These are phyloP conservation scores for Plebejus argus DNA, from an alignment of 2,888 invertebrate species.

Conservation along the genomic window DNA sequence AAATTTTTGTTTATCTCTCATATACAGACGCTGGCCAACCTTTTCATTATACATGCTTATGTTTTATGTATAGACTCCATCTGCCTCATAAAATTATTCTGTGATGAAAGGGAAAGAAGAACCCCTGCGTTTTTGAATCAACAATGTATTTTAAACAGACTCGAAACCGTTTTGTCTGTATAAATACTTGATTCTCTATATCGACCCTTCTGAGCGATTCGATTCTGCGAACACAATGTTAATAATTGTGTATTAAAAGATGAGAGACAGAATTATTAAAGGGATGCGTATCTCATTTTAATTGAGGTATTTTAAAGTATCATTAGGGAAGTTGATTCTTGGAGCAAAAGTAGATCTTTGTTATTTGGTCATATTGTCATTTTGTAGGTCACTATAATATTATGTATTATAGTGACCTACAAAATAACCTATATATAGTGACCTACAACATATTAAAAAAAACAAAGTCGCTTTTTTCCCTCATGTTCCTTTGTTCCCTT, in stretches of 20 bases:
- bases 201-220: neutral
- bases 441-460: no score
- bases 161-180: constrained; percentile 1
- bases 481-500: no score
- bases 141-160: neutral
- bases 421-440: no score
- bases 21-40: neutral
- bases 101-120: constrained; percentile 3
- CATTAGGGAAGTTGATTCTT: no score
- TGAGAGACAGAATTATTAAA: neutral
- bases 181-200: neutral
- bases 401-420: no score
- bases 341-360: no score
- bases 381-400: no score
- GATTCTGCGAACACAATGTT: neutral
- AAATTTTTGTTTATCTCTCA: constrained; percentile 16
- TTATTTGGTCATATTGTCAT: no score
- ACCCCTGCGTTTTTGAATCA: neutral
- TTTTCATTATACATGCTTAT: neutral
- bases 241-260: neutral
- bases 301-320: neutral
- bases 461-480: no score
- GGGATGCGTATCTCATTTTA: neutral
- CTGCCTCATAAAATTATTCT: neutral
- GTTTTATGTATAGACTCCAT: neutral